Evolutionary conservation across 2,888 invertebrate species (phyloP).

Genomic region (Cephus spinipes): DNA sequence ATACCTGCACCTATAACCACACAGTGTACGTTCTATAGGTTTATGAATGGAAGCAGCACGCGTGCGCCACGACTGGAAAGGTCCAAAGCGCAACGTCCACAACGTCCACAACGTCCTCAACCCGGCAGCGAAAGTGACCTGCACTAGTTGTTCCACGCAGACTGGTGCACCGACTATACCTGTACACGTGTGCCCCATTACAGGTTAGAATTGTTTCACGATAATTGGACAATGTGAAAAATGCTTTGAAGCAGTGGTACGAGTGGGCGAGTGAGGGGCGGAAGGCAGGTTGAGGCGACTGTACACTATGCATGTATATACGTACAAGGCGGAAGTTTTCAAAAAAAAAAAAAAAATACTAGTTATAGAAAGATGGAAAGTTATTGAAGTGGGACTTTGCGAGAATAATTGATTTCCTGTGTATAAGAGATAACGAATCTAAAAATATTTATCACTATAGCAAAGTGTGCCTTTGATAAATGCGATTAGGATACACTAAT

Average conservation of each 20-base stretch:
- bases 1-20: neutral
- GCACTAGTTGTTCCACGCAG: conserved; percentile 33
- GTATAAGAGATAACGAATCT: no score
- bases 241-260: neutral
- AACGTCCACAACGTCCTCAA: neutral
- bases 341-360: neutral
- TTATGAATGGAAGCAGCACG: conserved; percentile 59
- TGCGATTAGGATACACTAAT: no score
- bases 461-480: no score
- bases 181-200: neutral
- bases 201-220: conserved; percentile 37
- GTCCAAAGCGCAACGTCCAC: neutral
- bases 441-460: no score
- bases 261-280: neutral
- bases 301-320: neutral
- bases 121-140: conserved; percentile 53
- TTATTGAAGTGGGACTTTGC: neutral
- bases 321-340: neutral
- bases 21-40: conserved; percentile 31
- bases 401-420: no score
- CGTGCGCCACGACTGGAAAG: conserved; percentile 56
- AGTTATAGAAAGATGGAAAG: neutral
- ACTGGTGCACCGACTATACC: neutral
- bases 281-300: conserved; percentile 2
- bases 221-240: conserved; percentile 42